Base-by-base conservation (phyloP, 2,888 invertebrate genomes). In the Brachylomia viminalis region DNA sequence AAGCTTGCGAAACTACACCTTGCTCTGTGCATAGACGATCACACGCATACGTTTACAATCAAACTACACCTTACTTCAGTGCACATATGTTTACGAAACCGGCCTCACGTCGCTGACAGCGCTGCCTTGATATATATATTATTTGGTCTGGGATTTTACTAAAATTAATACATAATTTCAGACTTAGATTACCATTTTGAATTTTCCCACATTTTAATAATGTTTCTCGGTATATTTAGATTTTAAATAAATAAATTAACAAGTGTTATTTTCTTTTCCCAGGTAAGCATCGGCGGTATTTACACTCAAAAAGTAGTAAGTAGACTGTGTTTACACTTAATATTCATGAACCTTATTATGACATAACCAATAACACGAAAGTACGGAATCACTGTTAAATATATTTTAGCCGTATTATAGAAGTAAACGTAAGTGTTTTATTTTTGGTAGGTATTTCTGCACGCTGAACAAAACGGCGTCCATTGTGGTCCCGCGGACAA, bases 241-340 rank as follows among this genome's bases (percentile, higher is more conserved):
- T 27, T 68, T 42, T 69, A 13, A 30, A 58, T 62, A 11, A 56
- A 42, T 69, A 15, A 71, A 72, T 61, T 72, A 73, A 84, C 33
- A 52, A 65, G 84, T 86, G 78, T 84, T 75, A 1, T 86, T 88
- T 86, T 86, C 82, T 82, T 84, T 90, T 83, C 88, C 84, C 93
- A 93, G 93, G 93, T 93, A 93, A 93, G 89, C 90, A 90, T 89
- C 77, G 68, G 76, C 72, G 67, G 79, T 64, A 49, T 33, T 64
- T 54, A 20, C 72, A 8, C 17, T 45, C 45, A 33, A 47, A 59
- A 76, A 61, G 8, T 52, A 47, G 83, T 83, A 83, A 10, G 42
- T 42, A 10, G 7, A 38, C 6, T 38, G 7, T 56, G 75, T 80
- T 68, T 61, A 8, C 27, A 27, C 30, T 33, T 23, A 1, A 20